These are phyloP conservation scores for Drosophila pseudotakahashii DNA, from an alignment of 2,888 invertebrate genomes.

Conservation along the genomic window DNA sequence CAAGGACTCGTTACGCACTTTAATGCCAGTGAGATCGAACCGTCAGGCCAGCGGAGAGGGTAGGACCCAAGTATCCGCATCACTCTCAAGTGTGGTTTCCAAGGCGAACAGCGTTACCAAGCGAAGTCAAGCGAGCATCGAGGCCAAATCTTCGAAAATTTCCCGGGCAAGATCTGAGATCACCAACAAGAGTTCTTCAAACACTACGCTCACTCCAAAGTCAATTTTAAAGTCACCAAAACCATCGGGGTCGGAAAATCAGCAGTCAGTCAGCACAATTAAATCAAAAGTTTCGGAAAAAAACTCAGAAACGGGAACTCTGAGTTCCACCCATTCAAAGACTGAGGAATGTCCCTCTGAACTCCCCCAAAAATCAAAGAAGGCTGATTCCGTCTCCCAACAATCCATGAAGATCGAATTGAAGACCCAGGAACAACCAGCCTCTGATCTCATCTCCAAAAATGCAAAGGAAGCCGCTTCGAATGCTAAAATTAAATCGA, in stretches of 20 bases:
- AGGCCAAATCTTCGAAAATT: background rate
- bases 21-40: slow-evolving; percentile 32
- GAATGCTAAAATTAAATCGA: background rate
- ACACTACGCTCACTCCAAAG: background rate
- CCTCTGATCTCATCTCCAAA: background rate
- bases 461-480: slow-evolving; percentile 1
- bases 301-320: background rate
- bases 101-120: background rate
- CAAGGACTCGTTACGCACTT: slow-evolving; percentile 26
- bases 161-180: background rate
- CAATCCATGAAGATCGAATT: background rate
- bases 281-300: background rate
- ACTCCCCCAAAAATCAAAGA: background rate
- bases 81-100: slow-evolving; percentile 26
- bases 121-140: background rate
- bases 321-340: background rate
- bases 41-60: slow-evolving; percentile 2
- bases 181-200: background rate
- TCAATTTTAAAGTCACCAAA: background rate
- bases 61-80: background rate
- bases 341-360: background rate
- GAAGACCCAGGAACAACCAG: background rate
- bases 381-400: background rate
- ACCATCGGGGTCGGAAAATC: background rate
- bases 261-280: too few species aligned